Evolutionary conservation across 2,797 vertebrate genomes (phyloP), one percentile per base, ranked within the genome.

Genomic region (Rallus crepitans): DNA sequence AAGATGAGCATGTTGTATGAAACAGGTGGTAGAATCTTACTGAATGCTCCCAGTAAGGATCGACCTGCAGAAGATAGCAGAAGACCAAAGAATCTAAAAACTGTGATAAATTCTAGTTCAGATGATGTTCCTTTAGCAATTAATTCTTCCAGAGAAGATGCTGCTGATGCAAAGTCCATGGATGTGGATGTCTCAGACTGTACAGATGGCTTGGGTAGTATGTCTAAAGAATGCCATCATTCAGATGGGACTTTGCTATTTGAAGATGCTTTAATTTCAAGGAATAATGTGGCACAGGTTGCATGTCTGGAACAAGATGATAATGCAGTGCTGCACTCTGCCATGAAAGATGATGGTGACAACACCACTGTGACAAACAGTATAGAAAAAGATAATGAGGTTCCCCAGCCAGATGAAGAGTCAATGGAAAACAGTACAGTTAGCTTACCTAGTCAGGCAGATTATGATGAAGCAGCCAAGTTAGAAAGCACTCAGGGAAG

Each of bases 1-100:
- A 96, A 96, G 78, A 37, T 40, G 18, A 84, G 7, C 2, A 7
- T 14, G 55, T 75, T 70, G 9, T 31, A 19, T 35, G 94, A 97
- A 86, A 39, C 71, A 63, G 85, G 77, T 82, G 69, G 65, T 48
- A 91, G 76, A 70, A 20, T 35, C 37, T 56, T 89, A n/a, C 84
- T 79, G 48, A 80, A 53, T 84, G 21, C 57, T 48, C 75, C 47
- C 31, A 72, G 27, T 91, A 94, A 95, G 47, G 91, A 94, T 87
- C 76, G 83, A 89, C 31, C 69, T 15, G 81, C 95, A 92, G 97
- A 98, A 80, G 85, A 73, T 2, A 93, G 75, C 35, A 96, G 64
- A 81, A 77, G 76, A 64, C 97, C 93, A 50, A 98, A 97, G 90
- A 97, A 78, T 57, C 60, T 85, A 4, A 98, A 95, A 96, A 90